These are phyloP conservation scores for Sebastes hubbsi DNA, from an alignment of 2,797 vertebrate genomes.

Conservation along the genomic window DNA sequence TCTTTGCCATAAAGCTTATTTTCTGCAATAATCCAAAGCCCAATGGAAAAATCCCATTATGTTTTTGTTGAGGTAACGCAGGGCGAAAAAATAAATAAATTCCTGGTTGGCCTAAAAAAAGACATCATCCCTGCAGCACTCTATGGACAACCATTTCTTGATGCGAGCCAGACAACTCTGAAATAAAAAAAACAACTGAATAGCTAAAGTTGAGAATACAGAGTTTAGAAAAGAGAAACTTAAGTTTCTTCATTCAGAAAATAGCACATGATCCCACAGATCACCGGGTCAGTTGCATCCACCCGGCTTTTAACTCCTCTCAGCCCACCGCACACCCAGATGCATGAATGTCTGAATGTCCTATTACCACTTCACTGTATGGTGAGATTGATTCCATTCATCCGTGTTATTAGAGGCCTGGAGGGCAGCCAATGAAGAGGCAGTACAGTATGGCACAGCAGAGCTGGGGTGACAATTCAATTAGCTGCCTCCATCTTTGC, in stretches of 20 bases:
- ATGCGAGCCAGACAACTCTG: no score
- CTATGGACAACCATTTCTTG: neutral
- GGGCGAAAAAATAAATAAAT: no score
- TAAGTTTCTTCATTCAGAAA: neutral
- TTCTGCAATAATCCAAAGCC: no score
- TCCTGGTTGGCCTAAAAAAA: no score
- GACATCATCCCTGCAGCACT: no score
- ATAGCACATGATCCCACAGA: neutral
- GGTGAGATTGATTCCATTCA: conserved; percentile 69
- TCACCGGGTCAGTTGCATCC: conserved; percentile 10
- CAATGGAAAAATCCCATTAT: no score
- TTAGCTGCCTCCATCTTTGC: conserved; percentile 71
- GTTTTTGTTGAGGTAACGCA: no score
- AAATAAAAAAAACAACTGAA: neutral
- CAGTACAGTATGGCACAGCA: conserved; percentile 48
- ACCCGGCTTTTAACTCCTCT: conserved; percentile 17
- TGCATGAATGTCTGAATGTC: conserved; percentile 44
- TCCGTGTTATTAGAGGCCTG: conserved; percentile 75
- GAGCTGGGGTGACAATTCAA: conserved; percentile 76
- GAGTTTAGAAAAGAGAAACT: neutral
- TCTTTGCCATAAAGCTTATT: no score
- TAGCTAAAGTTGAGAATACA: neutral
- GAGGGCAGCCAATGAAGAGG: conserved; percentile 67
- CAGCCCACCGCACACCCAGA: conserved; percentile 12
- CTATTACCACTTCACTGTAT: conserved; percentile 53